These are phyloP conservation scores for Thaumatotibia leucotreta DNA, from an alignment of 1,140 invertebrate genomes.

Conservation along the genomic window DNA sequence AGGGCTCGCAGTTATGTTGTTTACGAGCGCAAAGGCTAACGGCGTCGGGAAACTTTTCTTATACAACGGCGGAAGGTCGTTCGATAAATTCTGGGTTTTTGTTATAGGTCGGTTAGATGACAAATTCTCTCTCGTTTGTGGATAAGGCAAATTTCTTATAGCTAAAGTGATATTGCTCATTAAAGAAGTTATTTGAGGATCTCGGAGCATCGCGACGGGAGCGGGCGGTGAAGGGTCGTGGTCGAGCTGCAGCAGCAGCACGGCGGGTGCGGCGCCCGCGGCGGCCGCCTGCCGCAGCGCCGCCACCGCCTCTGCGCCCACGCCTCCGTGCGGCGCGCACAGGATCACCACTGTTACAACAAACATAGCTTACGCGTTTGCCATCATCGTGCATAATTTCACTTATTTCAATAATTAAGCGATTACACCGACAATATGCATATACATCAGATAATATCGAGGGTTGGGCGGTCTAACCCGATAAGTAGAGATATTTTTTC, in stretches of 20 bases:
- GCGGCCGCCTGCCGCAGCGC: neutral
- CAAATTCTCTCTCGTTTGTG: constrained; percentile 13
- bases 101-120: constrained; percentile 3
- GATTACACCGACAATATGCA: too few relatives aligned
- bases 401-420: too few relatives aligned
- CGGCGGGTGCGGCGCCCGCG: constrained; percentile 12
- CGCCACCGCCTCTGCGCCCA: neutral
- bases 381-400: neutral
- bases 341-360: constrained; percentile 31
- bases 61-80: constrained; percentile 10
- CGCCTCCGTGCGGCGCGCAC: constrained; percentile 17
- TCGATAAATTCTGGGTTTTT: constrained; percentile 20
- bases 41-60: constrained; percentile 21
- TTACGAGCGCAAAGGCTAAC: constrained; percentile 15
- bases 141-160: constrained; percentile 18
- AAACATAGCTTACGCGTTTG: neutral
- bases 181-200: neutral
- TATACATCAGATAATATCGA: too few relatives aligned
- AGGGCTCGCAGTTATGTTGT: constrained; percentile 16
- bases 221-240: constrained; percentile 4
- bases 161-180: constrained; percentile 28
- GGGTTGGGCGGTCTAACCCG: too few relatives aligned
- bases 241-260: constrained; percentile 30
- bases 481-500: too few relatives aligned
- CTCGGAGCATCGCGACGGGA: neutral